Evolutionary conservation across 2,888 invertebrate species (phyloP).

Genomic region (Geotrupes spiniger): DNA sequence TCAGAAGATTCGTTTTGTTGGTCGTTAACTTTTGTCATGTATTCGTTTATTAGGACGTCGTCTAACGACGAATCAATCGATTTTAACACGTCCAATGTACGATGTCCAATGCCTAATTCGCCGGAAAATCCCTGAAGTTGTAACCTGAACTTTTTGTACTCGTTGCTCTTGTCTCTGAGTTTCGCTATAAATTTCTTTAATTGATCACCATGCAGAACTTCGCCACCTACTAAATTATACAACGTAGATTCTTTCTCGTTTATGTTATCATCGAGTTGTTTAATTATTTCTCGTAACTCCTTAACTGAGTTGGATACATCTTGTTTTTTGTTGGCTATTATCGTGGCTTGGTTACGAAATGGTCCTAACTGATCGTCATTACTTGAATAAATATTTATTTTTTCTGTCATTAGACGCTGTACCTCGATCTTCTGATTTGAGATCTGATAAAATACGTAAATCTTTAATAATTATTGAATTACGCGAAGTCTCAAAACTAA

Average conservation of each 20-base stretch:
- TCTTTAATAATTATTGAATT: too few species aligned
- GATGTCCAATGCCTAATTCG: conserved; percentile 71
- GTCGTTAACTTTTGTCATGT: conserved; percentile 31
- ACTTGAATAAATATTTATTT: conserved; percentile 37
- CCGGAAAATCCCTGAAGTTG: conserved; percentile 73
- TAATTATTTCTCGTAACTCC: conserved; percentile 62
- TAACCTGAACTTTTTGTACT: conserved; percentile 77
- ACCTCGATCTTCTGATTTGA: conserved; percentile 25
- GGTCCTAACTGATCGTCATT: conserved; percentile 74
- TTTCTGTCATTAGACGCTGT: conserved; percentile 27
- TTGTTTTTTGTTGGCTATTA: conserved; percentile 78
- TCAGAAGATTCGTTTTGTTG: conserved; percentile 58
- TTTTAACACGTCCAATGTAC: conserved; percentile 71
- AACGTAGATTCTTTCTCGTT: conserved; percentile 52
- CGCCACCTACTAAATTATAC: conserved; percentile 55
- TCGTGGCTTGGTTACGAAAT: conserved; percentile 81
- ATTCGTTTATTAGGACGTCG: conserved; percentile 18
- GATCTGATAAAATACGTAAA: conserved; percentile 19
- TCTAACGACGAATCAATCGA: conserved; percentile 26
- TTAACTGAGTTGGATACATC: conserved; percentile 67
- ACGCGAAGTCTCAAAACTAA: too few species aligned
- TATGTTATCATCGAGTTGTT: conserved; percentile 60
- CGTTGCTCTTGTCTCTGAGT: conserved; percentile 73
- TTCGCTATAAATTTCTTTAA: conserved; percentile 82
- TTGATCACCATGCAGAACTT: conserved; percentile 75